Conservation (phyloP, 1,140 invertebrate species). For the Mya arenaria region DNA sequence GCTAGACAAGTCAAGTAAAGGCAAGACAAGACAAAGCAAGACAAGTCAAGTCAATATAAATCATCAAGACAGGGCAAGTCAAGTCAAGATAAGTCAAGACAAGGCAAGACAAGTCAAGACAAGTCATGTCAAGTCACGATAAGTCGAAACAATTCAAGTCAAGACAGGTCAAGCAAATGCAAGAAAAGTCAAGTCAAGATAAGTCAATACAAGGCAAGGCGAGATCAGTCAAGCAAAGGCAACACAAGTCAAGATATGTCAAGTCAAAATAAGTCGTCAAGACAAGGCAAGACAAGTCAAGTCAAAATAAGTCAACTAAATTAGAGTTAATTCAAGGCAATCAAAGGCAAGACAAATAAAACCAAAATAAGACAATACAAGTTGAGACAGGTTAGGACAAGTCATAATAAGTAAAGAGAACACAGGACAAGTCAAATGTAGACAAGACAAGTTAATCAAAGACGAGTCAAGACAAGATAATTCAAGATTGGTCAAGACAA, state of each 20-base stretch:
- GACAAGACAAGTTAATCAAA: not conserved
- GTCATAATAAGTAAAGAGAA: not conserved
- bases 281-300: not conserved
- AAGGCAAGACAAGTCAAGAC: not conserved
- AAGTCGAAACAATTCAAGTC: not conserved
- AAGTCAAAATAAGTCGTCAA: not conserved
- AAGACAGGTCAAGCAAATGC: not conserved
- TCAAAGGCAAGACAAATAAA: not conserved
- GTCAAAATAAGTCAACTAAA: not conserved
- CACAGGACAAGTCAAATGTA: not conserved
- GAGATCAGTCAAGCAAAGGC: not conserved
- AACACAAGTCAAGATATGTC: not conserved
- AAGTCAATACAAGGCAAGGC: not conserved
- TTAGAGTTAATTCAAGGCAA: not conserved
- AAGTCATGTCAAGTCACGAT: not conserved
- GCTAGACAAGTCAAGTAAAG: constrained; percentile 40
- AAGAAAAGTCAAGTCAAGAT: not conserved
- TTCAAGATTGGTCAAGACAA: not conserved
- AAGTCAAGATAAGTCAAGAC: not conserved
- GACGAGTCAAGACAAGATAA: not conserved
- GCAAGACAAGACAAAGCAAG: constrained; percentile 42
- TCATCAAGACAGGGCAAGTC: not conserved
- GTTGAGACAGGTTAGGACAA: not conserved
- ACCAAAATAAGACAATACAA: not conserved
- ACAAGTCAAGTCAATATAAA: constrained; percentile 29